Conservation (phyloP, 2,113 vertebrate species). For the Spermophilus dauricus region DNA sequence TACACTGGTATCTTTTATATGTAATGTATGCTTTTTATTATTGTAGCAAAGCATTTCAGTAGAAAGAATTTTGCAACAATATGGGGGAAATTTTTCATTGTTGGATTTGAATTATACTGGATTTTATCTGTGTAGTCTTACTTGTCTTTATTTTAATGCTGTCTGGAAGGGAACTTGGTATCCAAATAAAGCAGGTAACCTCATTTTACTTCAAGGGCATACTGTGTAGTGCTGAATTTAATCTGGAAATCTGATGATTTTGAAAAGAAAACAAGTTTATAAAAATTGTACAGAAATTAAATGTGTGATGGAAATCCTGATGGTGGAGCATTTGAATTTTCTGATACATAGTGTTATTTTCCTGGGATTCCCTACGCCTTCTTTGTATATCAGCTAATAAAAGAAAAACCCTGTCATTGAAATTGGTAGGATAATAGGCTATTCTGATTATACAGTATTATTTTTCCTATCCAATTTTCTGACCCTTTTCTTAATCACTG, state of each 20-base stretch:
- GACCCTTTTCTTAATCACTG: slow-evolving; percentile 84
- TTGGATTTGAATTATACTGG: slow-evolving; percentile 94
- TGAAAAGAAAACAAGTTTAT: slow-evolving; percentile 83
- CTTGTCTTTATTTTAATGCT: slow-evolving; percentile 91
- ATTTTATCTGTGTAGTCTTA: slow-evolving; percentile 90
- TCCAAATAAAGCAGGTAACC: slow-evolving; percentile 90
- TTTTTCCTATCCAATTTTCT: slow-evolving; percentile 82
- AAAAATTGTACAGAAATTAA: slow-evolving; percentile 88
- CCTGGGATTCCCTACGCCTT: slow-evolving; percentile 85
- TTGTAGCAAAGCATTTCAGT: slow-evolving; percentile 96
- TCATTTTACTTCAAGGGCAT: slow-evolving; percentile 89
- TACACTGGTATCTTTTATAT: slow-evolving; percentile 96
- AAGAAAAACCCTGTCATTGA: slow-evolving; percentile 80
- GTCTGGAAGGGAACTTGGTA: slow-evolving; percentile 89
- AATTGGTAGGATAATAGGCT: slow-evolving; percentile 84
- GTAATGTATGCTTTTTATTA: slow-evolving; percentile 97
- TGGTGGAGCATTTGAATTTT: slow-evolving; percentile 87
- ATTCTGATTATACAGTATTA: slow-evolving; percentile 87
- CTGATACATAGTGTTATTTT: slow-evolving; percentile 88
- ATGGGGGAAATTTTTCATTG: slow-evolving; percentile 93
- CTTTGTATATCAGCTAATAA: slow-evolving; percentile 88
- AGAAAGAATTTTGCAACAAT: slow-evolving; percentile 94
- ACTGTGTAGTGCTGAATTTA: slow-evolving; percentile 88
- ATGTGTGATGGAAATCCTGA: slow-evolving; percentile 84
- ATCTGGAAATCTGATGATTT: slow-evolving; percentile 84